Evolutionary conservation across 2,113 vertebrate species (phyloP), one percentile per base, ranked within the genome.

Genomic region (Thamnophis sirtalis): DNA sequence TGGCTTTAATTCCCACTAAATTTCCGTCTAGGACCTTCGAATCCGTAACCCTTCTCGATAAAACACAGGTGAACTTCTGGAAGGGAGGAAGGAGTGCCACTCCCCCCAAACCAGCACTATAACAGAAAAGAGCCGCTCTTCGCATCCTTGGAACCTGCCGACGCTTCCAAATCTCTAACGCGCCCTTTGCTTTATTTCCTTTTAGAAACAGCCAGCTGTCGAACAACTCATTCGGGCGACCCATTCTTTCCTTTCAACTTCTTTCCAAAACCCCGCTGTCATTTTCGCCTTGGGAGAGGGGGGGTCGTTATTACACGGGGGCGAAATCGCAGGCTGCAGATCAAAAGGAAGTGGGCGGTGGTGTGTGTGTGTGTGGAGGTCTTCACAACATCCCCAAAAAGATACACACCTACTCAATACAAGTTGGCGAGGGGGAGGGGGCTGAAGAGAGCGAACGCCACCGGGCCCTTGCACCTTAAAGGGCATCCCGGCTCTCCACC

Each of bases 41-140:
- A 38, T 80, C 33, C 68, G 68, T 33, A 38, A 38, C 68, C 68
- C 8, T 7, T 3, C n/a, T 9, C 7, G 13, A 19, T 80, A 80
- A 38, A 80, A 19, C 33, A 38, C 68, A 73, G n/a, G 15, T 19
- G 51, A n/a, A 48, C 15, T 55, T 26, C 24, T 15, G 17, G 33
- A 38, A 80, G 8, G 15, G 17, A 38, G 1, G 2, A 3, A n/a
- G 54, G 4, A n/a, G 26, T 50, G 24, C 38, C 19, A 11, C 22
- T 9, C 54, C 9, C 50, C 9, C 2, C 13, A 10, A 8, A 1
- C 7, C 19, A 19, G 17, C 48, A 5, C 6, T 0, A 0, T 1
- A 0, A 21, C n/a, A 10, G 9, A 86, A 9, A 26, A n/a, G 15
- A 60, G 13, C 89, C 24, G 49, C 33, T 15, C 50, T 87, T 80